phyloP scores from a whole-genome alignment of 2,797 vertebrate species.

The Phataginus tetradactyla region DNA sequence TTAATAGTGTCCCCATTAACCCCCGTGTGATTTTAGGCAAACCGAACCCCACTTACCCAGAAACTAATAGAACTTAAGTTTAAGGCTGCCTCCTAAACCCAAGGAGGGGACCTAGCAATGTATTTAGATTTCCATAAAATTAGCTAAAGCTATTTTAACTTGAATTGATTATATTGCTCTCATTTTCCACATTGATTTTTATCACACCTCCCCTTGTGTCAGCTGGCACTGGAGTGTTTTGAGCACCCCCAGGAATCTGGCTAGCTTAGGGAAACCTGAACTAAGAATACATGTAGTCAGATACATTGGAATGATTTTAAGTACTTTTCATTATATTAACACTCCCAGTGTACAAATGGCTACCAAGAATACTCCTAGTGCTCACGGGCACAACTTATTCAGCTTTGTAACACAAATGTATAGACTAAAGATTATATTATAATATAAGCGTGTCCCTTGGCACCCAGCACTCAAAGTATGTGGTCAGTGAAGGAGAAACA shows the following conservation, averaged over 20 bases:
- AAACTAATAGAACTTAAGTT: background rate
- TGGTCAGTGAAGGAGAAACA: background rate
- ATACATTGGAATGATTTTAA: background rate
- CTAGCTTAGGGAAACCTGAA: background rate
- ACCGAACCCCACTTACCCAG: background rate
- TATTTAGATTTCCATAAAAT: constrained; percentile 22
- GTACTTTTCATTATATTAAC: background rate
- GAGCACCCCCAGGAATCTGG: background rate
- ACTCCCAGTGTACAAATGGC: background rate
- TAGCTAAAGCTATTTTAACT: background rate
- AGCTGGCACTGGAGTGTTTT: background rate
- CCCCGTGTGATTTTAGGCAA: background rate
- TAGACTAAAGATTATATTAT: background rate
- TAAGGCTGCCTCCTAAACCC: background rate
- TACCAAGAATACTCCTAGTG: background rate
- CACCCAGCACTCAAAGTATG: background rate
- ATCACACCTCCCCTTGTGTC: background rate
- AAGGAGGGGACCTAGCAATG: background rate
- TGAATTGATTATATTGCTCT: background rate
- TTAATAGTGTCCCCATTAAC: background rate
- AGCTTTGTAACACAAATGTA: background rate
- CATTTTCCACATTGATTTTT: background rate
- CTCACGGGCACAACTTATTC: background rate
- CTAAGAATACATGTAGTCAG: background rate
- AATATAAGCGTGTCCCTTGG: background rate